These are phyloP conservation scores for Amblyornis subalaris DNA, from an alignment of 2,113 vertebrate species.

Conservation along the genomic window DNA sequence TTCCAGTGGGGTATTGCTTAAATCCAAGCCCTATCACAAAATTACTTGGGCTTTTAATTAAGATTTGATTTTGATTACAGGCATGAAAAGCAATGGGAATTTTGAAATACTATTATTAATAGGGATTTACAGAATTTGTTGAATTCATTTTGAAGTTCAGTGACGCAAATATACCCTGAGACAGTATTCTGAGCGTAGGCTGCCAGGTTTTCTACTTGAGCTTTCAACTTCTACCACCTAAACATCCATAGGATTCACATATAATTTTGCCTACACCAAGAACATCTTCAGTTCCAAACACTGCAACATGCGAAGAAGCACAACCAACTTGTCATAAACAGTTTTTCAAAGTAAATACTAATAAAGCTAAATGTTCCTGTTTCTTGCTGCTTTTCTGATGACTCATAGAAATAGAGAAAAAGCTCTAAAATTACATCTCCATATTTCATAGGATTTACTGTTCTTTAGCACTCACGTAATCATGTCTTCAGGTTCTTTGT, in stretches of 20 bases:
- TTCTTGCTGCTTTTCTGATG: not conserved
- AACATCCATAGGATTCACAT: not conserved
- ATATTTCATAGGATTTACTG: not conserved
- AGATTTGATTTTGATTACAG: not conserved
- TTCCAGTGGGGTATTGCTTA: not conserved
- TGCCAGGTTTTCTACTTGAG: not conserved
- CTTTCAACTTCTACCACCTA: not conserved
- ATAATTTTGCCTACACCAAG: not conserved
- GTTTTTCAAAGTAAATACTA: not conserved
- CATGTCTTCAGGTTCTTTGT: constrained; percentile 99
- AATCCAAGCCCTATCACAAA: not conserved
- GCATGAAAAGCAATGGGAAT: not conserved
- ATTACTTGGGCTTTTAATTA: not conserved
- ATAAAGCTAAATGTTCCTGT: not conserved
- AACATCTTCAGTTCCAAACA: not conserved
- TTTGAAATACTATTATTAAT: not conserved
- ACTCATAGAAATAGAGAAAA: not conserved
- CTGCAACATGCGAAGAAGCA: not conserved
- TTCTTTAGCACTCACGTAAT: constrained; percentile 87
- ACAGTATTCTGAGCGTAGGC: not conserved
- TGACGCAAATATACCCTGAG: not conserved
- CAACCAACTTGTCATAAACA: not conserved
- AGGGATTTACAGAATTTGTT: not conserved
- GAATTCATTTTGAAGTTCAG: not conserved
- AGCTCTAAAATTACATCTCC: not conserved